Percentiles rank a stretch among this genome's conserved stretches.
Evolutionary conservation across 2,113 vertebrate genomes (phyloP).

Genomic region (Lota lota): DNA sequence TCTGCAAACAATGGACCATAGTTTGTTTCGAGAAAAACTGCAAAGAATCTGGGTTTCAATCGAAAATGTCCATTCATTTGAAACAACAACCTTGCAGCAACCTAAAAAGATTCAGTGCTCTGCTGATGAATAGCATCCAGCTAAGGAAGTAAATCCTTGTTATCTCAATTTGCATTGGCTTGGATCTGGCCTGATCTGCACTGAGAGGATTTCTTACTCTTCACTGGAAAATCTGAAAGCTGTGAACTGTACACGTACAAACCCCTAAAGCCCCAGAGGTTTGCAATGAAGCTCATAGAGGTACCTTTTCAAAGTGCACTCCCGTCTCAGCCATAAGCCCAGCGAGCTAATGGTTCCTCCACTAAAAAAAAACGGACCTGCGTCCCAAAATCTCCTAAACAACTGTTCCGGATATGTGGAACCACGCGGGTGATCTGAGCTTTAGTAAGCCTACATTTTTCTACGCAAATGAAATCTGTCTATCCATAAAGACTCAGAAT

Average conservation of each 20-base stretch:
- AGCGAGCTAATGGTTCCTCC: slow-evolving; percentile 32
- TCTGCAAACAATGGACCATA: no score
- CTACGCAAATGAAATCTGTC: slow-evolving; percentile 20
- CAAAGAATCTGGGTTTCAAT: no score
- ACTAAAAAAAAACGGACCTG: slow-evolving; percentile 32
- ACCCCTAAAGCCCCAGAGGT: slow-evolving; percentile 58
- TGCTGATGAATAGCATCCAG: not conserved
- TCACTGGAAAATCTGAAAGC: slow-evolving; percentile 60
- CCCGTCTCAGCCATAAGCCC: slow-evolving; percentile 40
- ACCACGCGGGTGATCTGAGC: slow-evolving; percentile 20
- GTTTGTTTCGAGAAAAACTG: no score
- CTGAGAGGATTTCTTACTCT: slow-evolving; percentile 46
- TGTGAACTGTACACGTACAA: slow-evolving; percentile 62
- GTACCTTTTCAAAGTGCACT: slow-evolving; percentile 63
- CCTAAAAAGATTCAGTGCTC: slow-evolving; percentile 4
- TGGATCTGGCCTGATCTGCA: slow-evolving; percentile 21
- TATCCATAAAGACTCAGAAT: not conserved
- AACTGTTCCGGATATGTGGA: slow-evolving; percentile 43
- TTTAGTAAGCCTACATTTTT: slow-evolving; percentile 13
- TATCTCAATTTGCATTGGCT: slow-evolving; percentile 45
- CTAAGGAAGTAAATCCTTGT: not conserved
- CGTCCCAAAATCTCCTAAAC: slow-evolving; percentile 53
- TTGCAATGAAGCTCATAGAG: slow-evolving; percentile 71
- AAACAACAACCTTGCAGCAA: slow-evolving; percentile 1
- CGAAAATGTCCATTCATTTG: no score